Evolutionary conservation across 2,113 vertebrate genomes (phyloP).

Genomic region (Theristicus caerulescens): DNA sequence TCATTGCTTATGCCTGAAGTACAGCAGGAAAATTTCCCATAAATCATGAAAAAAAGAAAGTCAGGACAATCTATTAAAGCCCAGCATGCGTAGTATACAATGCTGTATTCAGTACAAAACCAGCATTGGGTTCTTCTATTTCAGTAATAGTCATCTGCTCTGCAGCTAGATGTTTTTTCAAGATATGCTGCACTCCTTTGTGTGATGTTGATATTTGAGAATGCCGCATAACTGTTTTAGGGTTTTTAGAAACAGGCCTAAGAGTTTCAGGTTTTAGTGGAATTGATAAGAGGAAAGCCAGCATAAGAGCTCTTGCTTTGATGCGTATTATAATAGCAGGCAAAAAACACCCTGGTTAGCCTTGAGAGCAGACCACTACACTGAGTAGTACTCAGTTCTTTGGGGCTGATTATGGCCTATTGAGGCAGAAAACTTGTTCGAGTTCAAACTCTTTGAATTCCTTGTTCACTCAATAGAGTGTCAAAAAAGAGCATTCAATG

Average conservation of each 20-base stretch:
- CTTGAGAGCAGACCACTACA: conserved; percentile 90
- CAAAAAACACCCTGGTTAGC: conserved; percentile 93
- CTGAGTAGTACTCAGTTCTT: conserved; percentile 92
- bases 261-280: conserved; percentile 73
- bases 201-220: conserved; percentile 62
- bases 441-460: conserved; percentile 98
- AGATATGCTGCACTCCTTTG: neutral
- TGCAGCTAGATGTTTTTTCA: neutral
- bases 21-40: conserved; percentile 6
- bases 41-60: conserved; percentile 27
- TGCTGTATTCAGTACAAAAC: neutral
- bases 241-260: conserved; percentile 66
- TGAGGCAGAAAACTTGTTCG: conserved; percentile 99
- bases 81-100: conserved; percentile 27
- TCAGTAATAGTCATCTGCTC: neutral
- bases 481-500: conserved; percentile 99
- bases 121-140: neutral
- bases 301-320: conserved; percentile 80
- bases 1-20: neutral
- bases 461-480: conserved; percentile 95
- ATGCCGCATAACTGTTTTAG: conserved; percentile 36
- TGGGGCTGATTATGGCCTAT: conserved; percentile 96
- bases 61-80: conserved; percentile 14
- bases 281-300: conserved; percentile 76
- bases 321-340: conserved; percentile 89